Percentiles rank a stretch among this genome's conserved stretches.
Evolutionary conservation across 1,140 invertebrate species (phyloP).

Genomic region (Antheraea pernyi): DNA sequence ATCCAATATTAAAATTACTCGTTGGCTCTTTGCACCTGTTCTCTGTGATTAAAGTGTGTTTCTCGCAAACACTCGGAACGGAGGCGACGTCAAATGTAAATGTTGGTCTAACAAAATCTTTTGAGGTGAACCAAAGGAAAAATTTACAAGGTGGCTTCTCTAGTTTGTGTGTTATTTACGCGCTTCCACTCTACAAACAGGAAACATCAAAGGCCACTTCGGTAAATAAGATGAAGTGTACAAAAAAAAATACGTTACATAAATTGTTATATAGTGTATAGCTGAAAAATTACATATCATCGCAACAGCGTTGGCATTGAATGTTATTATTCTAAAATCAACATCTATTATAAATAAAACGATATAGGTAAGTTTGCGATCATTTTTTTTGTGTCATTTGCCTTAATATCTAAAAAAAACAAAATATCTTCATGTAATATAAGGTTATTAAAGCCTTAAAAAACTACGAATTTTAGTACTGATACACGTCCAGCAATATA

Average conservation of each 20-base stretch:
- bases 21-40: slow-evolving; percentile 60
- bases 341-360: too few relatives aligned
- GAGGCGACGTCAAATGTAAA: slow-evolving; percentile 61
- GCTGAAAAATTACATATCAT: background rate
- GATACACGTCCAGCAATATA: too few relatives aligned
- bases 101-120: slow-evolving; percentile 58
- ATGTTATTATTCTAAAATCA: too few relatives aligned
- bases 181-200: slow-evolving; percentile 10
- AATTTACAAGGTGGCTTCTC: slow-evolving; percentile 48
- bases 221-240: background rate
- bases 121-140: slow-evolving; percentile 57
- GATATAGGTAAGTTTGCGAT: too few relatives aligned
- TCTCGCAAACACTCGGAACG: slow-evolving; percentile 44
- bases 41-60: slow-evolving; percentile 72
- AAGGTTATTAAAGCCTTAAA: too few relatives aligned
- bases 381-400: too few relatives aligned
- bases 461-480: too few relatives aligned
- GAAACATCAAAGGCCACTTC: slow-evolving; percentile 6
- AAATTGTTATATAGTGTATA: background rate
- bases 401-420: too few relatives aligned
- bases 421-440: too few relatives aligned
- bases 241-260: background rate
- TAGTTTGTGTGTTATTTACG: slow-evolving; percentile 39
- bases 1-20: slow-evolving; percentile 68
- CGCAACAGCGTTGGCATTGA: too few relatives aligned